Percentiles rank a stretch among this genome's conserved stretches.
These are phyloP conservation scores for Reinhardtius hippoglossoides DNA, from an alignment of 2,113 vertebrate species.

Conservation along the genomic window DNA sequence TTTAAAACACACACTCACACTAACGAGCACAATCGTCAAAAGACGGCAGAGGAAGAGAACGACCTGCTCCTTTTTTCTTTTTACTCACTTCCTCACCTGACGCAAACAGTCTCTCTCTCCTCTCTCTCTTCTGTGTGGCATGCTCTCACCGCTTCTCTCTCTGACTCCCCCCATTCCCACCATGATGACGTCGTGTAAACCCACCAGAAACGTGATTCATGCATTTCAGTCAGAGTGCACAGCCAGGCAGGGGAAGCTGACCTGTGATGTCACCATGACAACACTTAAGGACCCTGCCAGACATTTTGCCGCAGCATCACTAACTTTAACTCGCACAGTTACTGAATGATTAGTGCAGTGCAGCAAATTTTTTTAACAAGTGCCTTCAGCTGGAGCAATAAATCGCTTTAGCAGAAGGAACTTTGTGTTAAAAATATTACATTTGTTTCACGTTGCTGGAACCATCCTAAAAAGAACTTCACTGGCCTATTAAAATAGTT, in stretches of 20 bases:
- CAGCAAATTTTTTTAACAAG: neutral
- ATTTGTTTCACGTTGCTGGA: conserved; percentile 35
- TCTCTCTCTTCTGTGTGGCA: neutral
- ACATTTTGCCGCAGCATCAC: conserved; percentile 1
- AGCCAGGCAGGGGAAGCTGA: conserved; percentile 23
- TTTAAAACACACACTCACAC: no score
- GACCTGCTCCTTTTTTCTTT: neutral
- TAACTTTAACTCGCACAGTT: neutral
- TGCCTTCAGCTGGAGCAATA: neutral
- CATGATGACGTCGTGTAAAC: conserved; percentile 3
- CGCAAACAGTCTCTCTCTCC: neutral
- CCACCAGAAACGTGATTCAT: conserved; percentile 55
- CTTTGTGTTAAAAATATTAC: conserved; percentile 28
- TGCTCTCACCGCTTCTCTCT: conserved; percentile 7
- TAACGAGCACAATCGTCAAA: neutral
- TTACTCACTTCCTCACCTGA: conserved; percentile 1
- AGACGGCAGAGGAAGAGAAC: neutral
- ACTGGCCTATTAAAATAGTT: conserved; percentile 49
- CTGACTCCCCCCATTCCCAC: conserved; percentile 24
- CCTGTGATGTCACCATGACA: conserved; percentile 50
- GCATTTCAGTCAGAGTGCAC: conserved; percentile 6
- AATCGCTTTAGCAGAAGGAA: conserved; percentile 35
- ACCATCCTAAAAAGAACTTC: conserved; percentile 43
- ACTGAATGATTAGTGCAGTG: conserved; percentile 1
- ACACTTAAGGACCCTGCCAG: neutral